Evolutionary conservation across 2,797 vertebrate species (phyloP).

Genomic region (Myiothlypis chrysogaster): DNA sequence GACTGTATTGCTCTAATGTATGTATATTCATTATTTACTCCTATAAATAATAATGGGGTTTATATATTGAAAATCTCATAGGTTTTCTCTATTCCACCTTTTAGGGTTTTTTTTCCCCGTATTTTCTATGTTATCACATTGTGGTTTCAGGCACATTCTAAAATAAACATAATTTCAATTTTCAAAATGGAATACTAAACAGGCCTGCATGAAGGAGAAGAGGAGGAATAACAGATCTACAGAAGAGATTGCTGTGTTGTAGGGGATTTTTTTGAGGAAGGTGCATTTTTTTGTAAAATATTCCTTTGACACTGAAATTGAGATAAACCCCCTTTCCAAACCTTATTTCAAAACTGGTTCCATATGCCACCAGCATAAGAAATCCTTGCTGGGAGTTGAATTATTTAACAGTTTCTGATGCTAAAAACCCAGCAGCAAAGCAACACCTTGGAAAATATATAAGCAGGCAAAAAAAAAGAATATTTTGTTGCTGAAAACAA

Average conservation of each 20-base stretch:
- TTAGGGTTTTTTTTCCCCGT: not conserved
- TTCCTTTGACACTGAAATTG: conserved; percentile 22
- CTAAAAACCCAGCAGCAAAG: conserved; percentile 41
- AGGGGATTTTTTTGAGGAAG: not conserved
- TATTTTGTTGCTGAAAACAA: not conserved
- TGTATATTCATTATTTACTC: not conserved
- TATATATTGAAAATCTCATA: not conserved
- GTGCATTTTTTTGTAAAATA: conserved; percentile 28
- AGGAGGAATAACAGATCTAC: not conserved
- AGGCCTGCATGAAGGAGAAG: not conserved
- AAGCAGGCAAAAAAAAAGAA: not conserved
- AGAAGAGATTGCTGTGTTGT: not conserved
- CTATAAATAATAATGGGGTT: not conserved
- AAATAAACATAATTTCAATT: not conserved
- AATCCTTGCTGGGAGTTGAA: conserved; percentile 43
- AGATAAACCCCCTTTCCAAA: conserved; percentile 11
- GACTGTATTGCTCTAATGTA: not conserved
- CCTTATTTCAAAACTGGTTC: conserved; percentile 23
- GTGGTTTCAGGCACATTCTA: not conserved
- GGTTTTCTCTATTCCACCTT: not conserved
- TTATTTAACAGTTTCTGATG: conserved; percentile 58
- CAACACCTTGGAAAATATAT: conserved; percentile 9
- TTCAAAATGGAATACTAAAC: not conserved
- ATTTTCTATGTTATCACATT: not conserved
- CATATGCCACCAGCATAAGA: conserved; percentile 24